These are phyloP conservation scores for Drosophila sp. DNA, from an alignment of 1,140 invertebrate genomes.

Conservation along the genomic window DNA sequence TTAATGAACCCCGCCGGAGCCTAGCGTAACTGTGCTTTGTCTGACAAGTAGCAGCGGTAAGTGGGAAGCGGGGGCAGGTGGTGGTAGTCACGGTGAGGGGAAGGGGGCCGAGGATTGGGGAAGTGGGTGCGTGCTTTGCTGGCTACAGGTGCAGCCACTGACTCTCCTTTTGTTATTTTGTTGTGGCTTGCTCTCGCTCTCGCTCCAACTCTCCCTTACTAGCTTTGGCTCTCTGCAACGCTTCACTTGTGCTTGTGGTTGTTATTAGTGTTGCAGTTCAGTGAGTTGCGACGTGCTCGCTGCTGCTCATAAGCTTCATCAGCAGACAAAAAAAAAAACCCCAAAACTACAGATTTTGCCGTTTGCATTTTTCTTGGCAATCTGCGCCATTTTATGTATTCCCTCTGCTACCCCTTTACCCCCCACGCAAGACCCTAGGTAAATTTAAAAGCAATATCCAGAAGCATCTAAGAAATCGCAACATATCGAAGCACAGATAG, in stretches of 20 bases:
- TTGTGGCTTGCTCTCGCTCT: constrained; percentile 50
- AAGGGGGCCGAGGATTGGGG: neutral
- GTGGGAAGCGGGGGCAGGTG: neutral
- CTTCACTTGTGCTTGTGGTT: constrained; percentile 70
- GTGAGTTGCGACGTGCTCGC: constrained; percentile 69
- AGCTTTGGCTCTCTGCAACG: constrained; percentile 55
- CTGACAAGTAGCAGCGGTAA: constrained; percentile 7
- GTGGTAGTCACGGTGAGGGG: neutral
- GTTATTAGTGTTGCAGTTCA: constrained; percentile 69
- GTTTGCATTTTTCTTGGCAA: constrained; percentile 23
- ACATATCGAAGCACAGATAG: too few relatives aligned
- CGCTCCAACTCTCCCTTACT: constrained; percentile 8
- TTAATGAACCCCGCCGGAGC: constrained; percentile 55
- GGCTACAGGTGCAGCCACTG: constrained; percentile 76
- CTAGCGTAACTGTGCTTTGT: constrained; percentile 58
- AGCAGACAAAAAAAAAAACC: constrained; percentile 52
- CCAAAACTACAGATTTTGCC: constrained; percentile 23
- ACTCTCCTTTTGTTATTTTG: constrained; percentile 67
- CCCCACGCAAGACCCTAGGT: too few relatives aligned
- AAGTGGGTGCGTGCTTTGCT: constrained; percentile 42
- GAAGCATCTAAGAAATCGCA: too few relatives aligned
- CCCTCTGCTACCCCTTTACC: too few relatives aligned
- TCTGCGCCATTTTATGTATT: constrained; percentile 12
- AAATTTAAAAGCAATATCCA: too few relatives aligned
- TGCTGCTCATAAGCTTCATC: constrained; percentile 79